These are phyloP conservation scores for Gymnocheta viridis DNA, from an alignment of 2,888 invertebrate species.

Conservation along the genomic window DNA sequence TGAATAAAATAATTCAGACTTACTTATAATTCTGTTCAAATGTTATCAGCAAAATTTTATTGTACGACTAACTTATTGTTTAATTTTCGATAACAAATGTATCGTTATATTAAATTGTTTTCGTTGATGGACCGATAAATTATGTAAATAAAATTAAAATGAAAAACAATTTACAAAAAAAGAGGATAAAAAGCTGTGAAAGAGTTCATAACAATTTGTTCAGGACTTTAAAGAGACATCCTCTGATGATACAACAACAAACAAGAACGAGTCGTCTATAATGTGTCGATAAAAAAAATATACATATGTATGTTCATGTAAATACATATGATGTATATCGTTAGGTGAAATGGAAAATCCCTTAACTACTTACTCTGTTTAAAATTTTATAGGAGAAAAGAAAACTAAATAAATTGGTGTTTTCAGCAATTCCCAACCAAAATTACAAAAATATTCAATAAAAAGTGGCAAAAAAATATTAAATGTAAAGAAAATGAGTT, in stretches of 20 bases:
- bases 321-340: neutral
- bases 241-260: slow-evolving; percentile 23
- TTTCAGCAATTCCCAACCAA: no score
- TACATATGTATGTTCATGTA: neutral
- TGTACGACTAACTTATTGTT: neutral
- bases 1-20: no score
- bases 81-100: slow-evolving; percentile 31
- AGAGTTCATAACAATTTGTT: slow-evolving; percentile 44
- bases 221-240: slow-evolving; percentile 19
- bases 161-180: slow-evolving; percentile 2
- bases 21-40: neutral
- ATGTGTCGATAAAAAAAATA: neutral
- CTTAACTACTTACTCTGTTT: no score
- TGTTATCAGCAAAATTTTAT: neutral
- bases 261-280: no score
- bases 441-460: no score
- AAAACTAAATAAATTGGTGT: no score
- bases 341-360: no score
- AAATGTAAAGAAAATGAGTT: no score
- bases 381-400: no score
- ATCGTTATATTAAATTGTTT: slow-evolving; percentile 37
- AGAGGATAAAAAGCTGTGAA: neutral
- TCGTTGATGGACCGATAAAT: neutral
- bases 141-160: slow-evolving; percentile 10
- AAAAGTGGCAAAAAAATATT: no score